Percentiles rank a stretch among this genome's conserved stretches.
phyloP scores from a whole-genome alignment of 2,888 invertebrate species.

The Galeruca laticollis region DNA sequence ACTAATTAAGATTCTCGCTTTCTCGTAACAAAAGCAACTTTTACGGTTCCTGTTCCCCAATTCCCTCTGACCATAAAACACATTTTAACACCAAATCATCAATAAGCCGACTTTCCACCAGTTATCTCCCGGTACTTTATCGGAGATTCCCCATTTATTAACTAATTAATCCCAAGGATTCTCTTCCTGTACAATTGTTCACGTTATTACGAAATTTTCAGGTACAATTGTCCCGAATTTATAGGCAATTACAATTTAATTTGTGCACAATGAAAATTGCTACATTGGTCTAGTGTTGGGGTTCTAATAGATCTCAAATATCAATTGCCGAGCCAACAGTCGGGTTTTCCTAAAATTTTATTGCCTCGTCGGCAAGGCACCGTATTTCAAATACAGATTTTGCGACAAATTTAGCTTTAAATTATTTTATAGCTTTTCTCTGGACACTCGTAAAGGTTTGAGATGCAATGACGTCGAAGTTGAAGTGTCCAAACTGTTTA shows the following conservation, averaged over 20 bases:
- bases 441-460: background rate
- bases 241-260: constrained; percentile 44
- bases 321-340: constrained; percentile 35
- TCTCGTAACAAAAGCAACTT: background rate
- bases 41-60: background rate
- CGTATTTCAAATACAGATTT: constrained; percentile 31
- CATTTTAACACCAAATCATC: constrained; percentile 18
- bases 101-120: constrained; percentile 14
- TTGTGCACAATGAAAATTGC: constrained; percentile 38
- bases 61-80: constrained; percentile 13
- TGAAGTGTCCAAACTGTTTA: background rate
- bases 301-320: constrained; percentile 36
- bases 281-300: constrained; percentile 26
- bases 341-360: constrained; percentile 34
- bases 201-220: constrained; percentile 41
- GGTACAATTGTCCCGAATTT: constrained; percentile 42
- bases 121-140: background rate
- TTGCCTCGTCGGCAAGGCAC: constrained; percentile 24
- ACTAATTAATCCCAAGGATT: constrained; percentile 40
- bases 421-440: constrained; percentile 7
- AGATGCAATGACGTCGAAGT: constrained; percentile 1
- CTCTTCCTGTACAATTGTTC: constrained; percentile 28
- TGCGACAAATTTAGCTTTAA: background rate
- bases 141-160: constrained; percentile 32
- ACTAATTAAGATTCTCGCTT: constrained; percentile 13